Conservation (phyloP, 1,140 invertebrate species). For the Rhizoglyphus robini region DNA sequence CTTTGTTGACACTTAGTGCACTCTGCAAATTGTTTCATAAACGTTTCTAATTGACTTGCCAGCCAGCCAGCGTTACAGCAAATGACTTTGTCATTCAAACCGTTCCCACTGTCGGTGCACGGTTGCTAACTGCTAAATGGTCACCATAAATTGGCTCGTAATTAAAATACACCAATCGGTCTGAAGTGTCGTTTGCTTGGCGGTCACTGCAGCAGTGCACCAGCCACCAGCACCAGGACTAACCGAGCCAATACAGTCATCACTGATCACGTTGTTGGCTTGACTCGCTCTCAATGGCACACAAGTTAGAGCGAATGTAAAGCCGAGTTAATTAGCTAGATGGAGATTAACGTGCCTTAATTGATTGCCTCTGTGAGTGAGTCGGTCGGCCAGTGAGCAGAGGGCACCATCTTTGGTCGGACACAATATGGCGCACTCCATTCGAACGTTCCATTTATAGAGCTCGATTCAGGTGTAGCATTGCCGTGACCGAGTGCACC, state of each 20-base stretch:
- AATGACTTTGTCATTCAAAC: not conserved
- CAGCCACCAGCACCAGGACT: too few relatives aligned
- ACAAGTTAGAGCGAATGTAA: too few relatives aligned
- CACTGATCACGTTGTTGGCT: too few relatives aligned
- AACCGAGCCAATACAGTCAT: too few relatives aligned
- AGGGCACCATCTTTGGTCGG: not conserved
- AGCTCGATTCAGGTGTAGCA: not conserved
- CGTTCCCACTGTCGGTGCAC: not conserved
- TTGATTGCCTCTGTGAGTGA: not conserved
- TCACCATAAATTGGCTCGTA: constrained; percentile 4
- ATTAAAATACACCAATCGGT: not conserved
- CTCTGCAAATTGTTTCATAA: constrained; percentile 18
- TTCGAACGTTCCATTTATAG: not conserved
- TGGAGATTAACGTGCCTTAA: not conserved
- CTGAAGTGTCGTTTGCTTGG: not conserved
- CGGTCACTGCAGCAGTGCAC: too few relatives aligned
- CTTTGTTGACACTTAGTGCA: constrained; percentile 13
- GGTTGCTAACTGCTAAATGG: constrained; percentile 12
- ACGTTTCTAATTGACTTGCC: constrained; percentile 14
- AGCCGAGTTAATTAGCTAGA: not conserved
- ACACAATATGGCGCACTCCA: not conserved
- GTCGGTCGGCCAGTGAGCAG: not conserved
- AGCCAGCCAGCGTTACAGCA: not conserved
- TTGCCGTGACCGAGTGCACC: too few relatives aligned
- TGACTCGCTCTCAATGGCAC: too few relatives aligned